Conservation (phyloP, 1,140 invertebrate genomes). For the Propsilocerus akamusi region DNA sequence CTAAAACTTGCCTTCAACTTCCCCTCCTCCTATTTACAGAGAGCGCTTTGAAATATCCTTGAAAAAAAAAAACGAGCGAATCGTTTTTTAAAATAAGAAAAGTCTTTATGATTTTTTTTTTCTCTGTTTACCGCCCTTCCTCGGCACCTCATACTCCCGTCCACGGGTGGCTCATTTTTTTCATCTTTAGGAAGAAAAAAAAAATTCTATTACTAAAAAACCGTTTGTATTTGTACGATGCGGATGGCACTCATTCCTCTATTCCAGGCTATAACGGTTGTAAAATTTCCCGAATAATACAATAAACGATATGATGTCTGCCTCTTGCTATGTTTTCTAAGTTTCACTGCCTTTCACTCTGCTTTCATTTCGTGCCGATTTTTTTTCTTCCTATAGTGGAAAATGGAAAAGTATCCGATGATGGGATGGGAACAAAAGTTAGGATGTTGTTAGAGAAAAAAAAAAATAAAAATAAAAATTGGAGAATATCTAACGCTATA, state of each 20-base stretch:
- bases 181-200: background rate
- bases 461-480: no score
- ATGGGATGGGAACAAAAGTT: no score
- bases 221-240: background rate
- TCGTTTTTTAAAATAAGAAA: background rate
- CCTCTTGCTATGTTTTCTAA: background rate
- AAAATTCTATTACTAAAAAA: background rate
- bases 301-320: slow-evolving; percentile 3
- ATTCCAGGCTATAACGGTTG: background rate
- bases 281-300: background rate
- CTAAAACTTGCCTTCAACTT: background rate
- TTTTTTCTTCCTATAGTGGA: no score
- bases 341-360: background rate
- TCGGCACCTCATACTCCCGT: background rate
- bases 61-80: background rate
- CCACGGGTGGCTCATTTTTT: background rate
- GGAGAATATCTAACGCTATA: no score
- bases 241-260: background rate
- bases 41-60: background rate
- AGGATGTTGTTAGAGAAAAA: no score
- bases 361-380: no score
- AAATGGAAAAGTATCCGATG: no score
- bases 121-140: background rate
- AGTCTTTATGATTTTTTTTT: slow-evolving; percentile 4
- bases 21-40: background rate